Evolutionary conservation across 2,113 vertebrate genomes (phyloP).

Genomic region (Noctilio leporinus): DNA sequence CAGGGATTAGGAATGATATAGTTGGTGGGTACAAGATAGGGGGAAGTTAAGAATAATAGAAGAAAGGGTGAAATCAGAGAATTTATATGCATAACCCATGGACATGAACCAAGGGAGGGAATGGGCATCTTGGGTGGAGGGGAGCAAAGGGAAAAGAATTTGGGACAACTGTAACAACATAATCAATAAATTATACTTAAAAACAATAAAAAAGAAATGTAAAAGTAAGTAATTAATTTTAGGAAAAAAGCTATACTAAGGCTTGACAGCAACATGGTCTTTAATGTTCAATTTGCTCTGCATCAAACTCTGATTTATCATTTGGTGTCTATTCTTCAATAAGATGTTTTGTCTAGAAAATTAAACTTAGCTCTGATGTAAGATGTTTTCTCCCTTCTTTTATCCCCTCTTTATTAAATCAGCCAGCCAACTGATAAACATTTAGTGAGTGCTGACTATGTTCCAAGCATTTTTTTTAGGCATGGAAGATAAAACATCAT

Average conservation of each 20-base stretch:
- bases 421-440: not conserved
- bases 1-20: too few relatives aligned
- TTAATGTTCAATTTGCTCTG: not conserved
- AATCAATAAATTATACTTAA: too few relatives aligned
- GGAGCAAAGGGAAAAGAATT: too few relatives aligned
- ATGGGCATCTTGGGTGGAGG: too few relatives aligned
- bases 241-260: not conserved
- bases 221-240: too few relatives aligned
- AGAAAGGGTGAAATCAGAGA: too few relatives aligned
- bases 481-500: not conserved
- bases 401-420: not conserved
- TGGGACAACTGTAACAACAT: too few relatives aligned
- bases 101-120: too few relatives aligned
- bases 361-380: not conserved
- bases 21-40: too few relatives aligned
- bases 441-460: not conserved
- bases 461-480: not conserved
- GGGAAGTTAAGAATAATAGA: too few relatives aligned
- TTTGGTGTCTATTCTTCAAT: not conserved
- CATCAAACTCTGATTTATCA: not conserved
- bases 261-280: not conserved
- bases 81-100: too few relatives aligned
- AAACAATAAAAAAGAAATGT: too few relatives aligned
- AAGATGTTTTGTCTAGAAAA: not conserved
- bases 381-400: not conserved